Evolutionary conservation across 2,113 vertebrate species (phyloP).

Genomic region (Nannospalax galili): DNA sequence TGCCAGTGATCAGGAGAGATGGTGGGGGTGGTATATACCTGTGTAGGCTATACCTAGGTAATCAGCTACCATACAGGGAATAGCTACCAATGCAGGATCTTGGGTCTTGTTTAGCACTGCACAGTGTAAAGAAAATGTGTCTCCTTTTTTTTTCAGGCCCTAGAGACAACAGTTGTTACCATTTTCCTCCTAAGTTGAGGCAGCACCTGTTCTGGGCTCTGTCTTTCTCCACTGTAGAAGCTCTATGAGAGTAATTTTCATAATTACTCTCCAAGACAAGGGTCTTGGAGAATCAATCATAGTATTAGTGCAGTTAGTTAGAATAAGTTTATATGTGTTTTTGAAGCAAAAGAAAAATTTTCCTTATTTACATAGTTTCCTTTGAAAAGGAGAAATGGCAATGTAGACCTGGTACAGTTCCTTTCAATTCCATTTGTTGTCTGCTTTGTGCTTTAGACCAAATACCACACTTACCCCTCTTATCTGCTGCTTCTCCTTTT

Average conservation of each 20-base stretch:
- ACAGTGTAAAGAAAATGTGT: neutral
- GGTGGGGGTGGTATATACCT: neutral
- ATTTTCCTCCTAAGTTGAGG: neutral
- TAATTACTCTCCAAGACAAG: conserved; percentile 24
- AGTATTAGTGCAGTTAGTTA: neutral
- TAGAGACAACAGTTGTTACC: neutral
- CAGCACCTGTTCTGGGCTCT: neutral
- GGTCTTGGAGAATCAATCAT: conserved; percentile 32
- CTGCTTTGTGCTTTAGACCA: conserved; percentile 33
- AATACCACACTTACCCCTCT: neutral
- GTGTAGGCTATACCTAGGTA: too few species aligned
- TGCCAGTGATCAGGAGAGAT: neutral
- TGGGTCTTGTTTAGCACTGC: neutral
- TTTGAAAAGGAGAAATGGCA: neutral
- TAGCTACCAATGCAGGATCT: neutral
- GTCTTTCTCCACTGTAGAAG: neutral
- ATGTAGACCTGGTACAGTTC: neutral
- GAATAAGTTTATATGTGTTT: conserved; percentile 33
- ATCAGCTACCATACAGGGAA: too few species aligned
- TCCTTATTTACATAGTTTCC: neutral
- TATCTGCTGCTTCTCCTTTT: conserved; percentile 14
- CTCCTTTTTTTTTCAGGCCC: neutral
- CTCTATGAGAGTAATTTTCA: neutral
- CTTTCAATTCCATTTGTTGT: conserved; percentile 36
- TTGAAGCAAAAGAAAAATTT: neutral